phyloP scores from a whole-genome alignment of 2,113 vertebrate species.

The Ageneiosus marmoratus region DNA sequence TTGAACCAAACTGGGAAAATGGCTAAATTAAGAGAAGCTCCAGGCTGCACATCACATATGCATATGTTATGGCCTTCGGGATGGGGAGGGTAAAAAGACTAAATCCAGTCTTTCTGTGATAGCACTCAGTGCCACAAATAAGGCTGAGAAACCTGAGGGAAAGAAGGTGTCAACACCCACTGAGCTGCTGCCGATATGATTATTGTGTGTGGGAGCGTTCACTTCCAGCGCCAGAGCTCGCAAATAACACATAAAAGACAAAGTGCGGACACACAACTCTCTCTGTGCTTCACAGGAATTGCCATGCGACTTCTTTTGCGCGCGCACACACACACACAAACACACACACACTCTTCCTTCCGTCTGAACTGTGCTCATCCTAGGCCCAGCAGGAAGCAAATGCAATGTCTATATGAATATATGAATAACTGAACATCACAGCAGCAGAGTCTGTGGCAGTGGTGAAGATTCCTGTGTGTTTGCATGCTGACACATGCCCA shows the following conservation, averaged over 20 bases:
- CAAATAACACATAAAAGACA: conserved; percentile 33
- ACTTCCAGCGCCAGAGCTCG: neutral
- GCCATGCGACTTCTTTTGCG: conserved; percentile 31
- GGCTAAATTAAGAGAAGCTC: neutral
- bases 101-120: neutral
- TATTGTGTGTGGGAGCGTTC: neutral
- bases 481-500: conserved; percentile 69
- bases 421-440: conserved; percentile 73
- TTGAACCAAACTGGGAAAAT: neutral
- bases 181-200: neutral
- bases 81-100: neutral
- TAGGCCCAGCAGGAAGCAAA: conserved; percentile 71
- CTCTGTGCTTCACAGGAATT: conserved; percentile 23
- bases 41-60: neutral
- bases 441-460: neutral
- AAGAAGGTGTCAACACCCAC: conserved; percentile 5
- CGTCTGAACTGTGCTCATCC: conserved; percentile 61
- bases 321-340: conserved; percentile 52
- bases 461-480: conserved; percentile 3
- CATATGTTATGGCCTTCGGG: neutral
- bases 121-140: neutral
- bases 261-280: conserved; percentile 22
- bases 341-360: conserved; percentile 45
- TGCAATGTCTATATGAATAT: conserved; percentile 74
- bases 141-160: conserved; percentile 1